Conservation (phyloP, 2,888 invertebrate genomes). For the Agrypnus murinus region DNA sequence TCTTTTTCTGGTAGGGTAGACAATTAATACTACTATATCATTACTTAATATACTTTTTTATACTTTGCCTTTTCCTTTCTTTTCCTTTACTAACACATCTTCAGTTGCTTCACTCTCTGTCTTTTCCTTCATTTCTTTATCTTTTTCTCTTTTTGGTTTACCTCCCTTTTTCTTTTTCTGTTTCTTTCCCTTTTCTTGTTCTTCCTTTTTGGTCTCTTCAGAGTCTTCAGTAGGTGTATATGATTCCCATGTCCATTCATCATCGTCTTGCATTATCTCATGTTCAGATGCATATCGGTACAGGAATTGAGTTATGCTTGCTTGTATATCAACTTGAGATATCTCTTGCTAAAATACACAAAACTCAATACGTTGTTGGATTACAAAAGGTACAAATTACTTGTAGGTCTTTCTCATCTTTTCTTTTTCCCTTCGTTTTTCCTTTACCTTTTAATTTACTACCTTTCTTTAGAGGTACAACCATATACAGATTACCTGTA, state of each 20-base stretch:
- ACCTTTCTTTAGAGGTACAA: neutral
- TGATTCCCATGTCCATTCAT: constrained; percentile 39
- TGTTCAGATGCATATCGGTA: neutral
- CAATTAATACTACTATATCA: neutral
- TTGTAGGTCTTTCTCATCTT: constrained; percentile 5
- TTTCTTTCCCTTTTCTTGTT: constrained; percentile 17
- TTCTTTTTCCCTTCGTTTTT: constrained; percentile 16
- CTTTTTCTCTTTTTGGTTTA: constrained; percentile 32
- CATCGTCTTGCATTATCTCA: neutral
- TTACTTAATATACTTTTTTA: constrained; percentile 14
- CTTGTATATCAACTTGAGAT: neutral
- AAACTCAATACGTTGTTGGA: too few species aligned
- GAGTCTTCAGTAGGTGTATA: constrained; percentile 10
- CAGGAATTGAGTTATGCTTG: constrained; percentile 10
- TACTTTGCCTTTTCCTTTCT: constrained; percentile 19
- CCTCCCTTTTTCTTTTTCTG: constrained; percentile 29
- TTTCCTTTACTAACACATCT: constrained; percentile 29
- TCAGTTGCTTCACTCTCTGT: constrained; percentile 29
- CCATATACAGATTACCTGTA: neutral
- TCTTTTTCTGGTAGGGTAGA: neutral
- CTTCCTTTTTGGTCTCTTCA: constrained; percentile 7
- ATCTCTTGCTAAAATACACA: neutral
- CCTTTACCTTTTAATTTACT: neutral
- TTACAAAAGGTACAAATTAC: neutral
- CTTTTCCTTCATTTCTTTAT: constrained; percentile 18